These are phyloP conservation scores for Argyresthia albistria DNA, from an alignment of 2,888 invertebrate species.

Conservation along the genomic window DNA sequence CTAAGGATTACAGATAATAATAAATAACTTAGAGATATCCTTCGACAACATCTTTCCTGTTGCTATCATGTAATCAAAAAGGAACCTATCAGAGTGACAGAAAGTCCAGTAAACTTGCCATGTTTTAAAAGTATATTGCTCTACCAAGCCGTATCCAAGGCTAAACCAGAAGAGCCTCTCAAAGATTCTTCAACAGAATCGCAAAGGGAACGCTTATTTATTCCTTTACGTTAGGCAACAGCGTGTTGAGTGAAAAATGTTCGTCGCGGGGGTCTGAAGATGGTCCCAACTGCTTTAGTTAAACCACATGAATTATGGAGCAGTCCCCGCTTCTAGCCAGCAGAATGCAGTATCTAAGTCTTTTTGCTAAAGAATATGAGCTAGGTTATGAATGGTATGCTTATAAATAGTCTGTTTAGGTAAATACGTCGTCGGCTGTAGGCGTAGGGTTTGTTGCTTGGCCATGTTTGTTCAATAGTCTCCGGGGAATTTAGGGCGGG, in stretches of 20 bases:
- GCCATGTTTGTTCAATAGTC: slow-evolving; percentile 1
- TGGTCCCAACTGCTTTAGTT: slow-evolving; percentile 39
- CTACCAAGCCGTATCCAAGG: no score
- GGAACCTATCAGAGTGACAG: no score
- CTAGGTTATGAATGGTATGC: slow-evolving; percentile 32
- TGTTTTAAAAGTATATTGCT: no score
- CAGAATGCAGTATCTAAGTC: slow-evolving; percentile 21
- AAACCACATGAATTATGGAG: slow-evolving; percentile 59
- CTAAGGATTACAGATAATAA: no score
- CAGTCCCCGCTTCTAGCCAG: slow-evolving; percentile 46
- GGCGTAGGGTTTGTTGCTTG: background rate
- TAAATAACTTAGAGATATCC: no score
- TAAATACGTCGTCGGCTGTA: slow-evolving; percentile 20
- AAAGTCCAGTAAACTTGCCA: no score
- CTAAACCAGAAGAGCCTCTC: no score
- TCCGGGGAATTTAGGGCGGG: background rate
- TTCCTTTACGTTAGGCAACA: slow-evolving; percentile 31
- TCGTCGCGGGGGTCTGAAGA: slow-evolving; percentile 51
- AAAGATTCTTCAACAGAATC: no score
- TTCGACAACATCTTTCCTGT: no score
- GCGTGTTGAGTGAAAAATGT: slow-evolving; percentile 52
- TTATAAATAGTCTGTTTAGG: slow-evolving; percentile 32
- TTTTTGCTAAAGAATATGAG: slow-evolving; percentile 7
- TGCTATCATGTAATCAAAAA: no score
- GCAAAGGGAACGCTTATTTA: slow-evolving; percentile 6